Percentiles rank a stretch among this genome's conserved stretches.
Evolutionary conservation across 2,888 invertebrate genomes (phyloP).

Genomic region (Melinaea menophilus): DNA sequence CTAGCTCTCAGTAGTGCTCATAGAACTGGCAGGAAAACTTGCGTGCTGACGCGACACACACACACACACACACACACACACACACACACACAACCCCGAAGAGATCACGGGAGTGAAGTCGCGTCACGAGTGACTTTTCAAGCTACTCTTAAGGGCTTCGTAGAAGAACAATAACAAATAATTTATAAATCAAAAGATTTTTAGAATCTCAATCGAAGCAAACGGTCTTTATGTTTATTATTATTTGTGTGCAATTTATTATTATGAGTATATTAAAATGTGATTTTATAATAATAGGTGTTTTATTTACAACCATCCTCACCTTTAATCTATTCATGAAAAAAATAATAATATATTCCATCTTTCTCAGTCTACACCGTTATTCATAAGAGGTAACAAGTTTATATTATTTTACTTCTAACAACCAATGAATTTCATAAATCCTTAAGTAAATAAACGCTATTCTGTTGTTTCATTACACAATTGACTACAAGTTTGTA

Average conservation of each 20-base stretch:
- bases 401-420: too few species aligned
- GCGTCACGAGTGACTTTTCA: constrained; percentile 21
- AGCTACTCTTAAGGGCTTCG: constrained; percentile 42
- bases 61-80: too few species aligned
- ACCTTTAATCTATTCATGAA: not conserved
- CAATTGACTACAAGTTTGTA: too few species aligned
- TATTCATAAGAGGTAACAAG: too few species aligned
- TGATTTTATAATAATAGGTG: constrained; percentile 41
- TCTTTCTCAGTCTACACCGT: too few species aligned
- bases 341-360: too few species aligned
- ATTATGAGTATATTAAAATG: constrained; percentile 52
- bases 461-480: too few species aligned
- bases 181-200: constrained; percentile 15
- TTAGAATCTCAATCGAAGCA: constrained; percentile 32
- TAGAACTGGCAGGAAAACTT: not conserved
- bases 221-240: constrained; percentile 31
- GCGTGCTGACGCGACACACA: not conserved
- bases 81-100: too few species aligned
- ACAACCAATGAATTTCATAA: too few species aligned
- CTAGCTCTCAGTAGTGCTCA: constrained; percentile 9
- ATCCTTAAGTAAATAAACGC: too few species aligned
- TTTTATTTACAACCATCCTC: constrained; percentile 29
- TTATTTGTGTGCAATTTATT: constrained; percentile 49
- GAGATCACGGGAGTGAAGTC: not conserved
- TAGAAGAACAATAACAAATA: constrained; percentile 41